phyloP scores from a whole-genome alignment of 1,140 invertebrate genomes.

The Oncopeltus fasciatus region DNA sequence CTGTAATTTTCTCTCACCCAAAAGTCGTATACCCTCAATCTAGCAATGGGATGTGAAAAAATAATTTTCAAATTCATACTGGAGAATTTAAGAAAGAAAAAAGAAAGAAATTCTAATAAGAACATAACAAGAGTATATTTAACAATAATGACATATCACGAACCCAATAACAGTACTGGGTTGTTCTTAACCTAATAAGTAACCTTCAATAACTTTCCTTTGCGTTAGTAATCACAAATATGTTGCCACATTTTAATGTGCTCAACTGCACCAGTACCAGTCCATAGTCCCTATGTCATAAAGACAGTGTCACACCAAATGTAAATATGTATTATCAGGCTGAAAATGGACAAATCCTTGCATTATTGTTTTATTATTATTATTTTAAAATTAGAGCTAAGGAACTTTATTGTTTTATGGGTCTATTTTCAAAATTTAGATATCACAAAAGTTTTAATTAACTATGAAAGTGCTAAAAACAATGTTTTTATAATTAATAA shows the following conservation, averaged over 20 bases:
- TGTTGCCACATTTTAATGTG: neutral
- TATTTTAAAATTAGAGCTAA: no score
- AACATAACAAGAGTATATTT: conserved; percentile 8
- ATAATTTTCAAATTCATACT: neutral
- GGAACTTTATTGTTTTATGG: no score
- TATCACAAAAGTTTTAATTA: no score
- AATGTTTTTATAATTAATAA: no score
- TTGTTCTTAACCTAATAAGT: conserved; percentile 11
- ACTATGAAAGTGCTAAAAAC: no score
- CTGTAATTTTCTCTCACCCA: neutral
- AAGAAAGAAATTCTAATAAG: neutral
- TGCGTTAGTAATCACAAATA: conserved; percentile 1
- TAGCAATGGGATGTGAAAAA: neutral
- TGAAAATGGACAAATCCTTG: no score
- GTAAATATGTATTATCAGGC: no score
- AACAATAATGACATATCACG: conserved; percentile 8
- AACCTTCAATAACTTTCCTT: conserved; percentile 4
- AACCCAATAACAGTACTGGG: neutral
- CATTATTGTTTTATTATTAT: no score
- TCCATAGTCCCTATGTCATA: conserved; percentile 2
- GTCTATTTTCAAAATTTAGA: no score
- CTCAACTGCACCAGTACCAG: conserved; percentile 6
- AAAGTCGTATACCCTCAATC: conserved; percentile 6
- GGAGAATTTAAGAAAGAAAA: neutral
- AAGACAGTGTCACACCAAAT: conserved; percentile 1